Percentiles rank a stretch among this genome's conserved stretches.
Evolutionary conservation across 2,797 vertebrate species (phyloP).

Genomic region (Amblyopsis hoosieri): DNA sequence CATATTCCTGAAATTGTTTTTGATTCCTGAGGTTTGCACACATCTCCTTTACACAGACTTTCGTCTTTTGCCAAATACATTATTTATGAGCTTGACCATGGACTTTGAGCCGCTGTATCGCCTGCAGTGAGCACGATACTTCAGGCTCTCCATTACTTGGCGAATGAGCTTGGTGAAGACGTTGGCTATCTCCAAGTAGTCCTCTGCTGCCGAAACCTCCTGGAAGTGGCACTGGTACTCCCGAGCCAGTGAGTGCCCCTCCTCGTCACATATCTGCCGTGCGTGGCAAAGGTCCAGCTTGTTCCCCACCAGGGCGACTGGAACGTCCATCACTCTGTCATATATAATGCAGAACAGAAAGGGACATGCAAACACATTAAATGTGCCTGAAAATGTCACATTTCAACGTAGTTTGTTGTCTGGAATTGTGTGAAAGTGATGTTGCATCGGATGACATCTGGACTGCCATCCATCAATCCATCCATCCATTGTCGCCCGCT

Average conservation of each 20-base stretch:
- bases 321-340: slow-evolving; percentile 67
- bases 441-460: no score
- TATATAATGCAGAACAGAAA: background rate
- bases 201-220: slow-evolving; percentile 80
- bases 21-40: no score
- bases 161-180: slow-evolving; percentile 80
- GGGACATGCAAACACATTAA: no score
- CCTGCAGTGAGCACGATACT: slow-evolving; percentile 68
- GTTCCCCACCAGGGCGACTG: slow-evolving; percentile 79
- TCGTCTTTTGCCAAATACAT: slow-evolving; percentile 82
- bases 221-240: slow-evolving; percentile 78
- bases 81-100: slow-evolving; percentile 83
- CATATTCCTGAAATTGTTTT: no score
- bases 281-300: slow-evolving; percentile 81
- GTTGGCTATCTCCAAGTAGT: slow-evolving; percentile 76
- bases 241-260: slow-evolving; percentile 70
- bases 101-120: slow-evolving; percentile 82
- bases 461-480: no score
- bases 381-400: no score
- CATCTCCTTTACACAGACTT: slow-evolving; percentile 73
- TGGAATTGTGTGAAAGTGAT: no score
- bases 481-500: no score
- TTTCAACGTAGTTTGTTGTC: no score
- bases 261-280: slow-evolving; percentile 77
- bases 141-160: slow-evolving; percentile 75